phyloP scores from a whole-genome alignment of 2,888 invertebrate genomes.

The Criorhina ranunculi region DNA sequence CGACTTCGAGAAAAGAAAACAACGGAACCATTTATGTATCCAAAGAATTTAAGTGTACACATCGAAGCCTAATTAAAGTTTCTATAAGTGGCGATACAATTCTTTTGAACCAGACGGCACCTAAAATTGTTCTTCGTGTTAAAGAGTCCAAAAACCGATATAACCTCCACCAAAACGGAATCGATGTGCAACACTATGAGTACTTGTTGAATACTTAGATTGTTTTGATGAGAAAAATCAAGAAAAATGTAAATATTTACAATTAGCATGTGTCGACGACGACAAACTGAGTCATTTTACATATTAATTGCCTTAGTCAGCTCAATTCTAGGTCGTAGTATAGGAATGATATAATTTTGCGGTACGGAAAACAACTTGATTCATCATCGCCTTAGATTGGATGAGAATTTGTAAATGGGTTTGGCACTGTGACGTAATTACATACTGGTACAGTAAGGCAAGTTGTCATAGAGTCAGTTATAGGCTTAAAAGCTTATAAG shows the following conservation, averaged over 20 bases:
- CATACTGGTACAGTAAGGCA: conserved; percentile 10
- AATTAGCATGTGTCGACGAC: conserved; percentile 8
- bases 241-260: conserved; percentile 45
- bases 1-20: conserved; percentile 3
- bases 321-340: conserved; percentile 31
- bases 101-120: not conserved
- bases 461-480: conserved; percentile 7
- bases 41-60: not conserved
- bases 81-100: not conserved
- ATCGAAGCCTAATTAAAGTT: conserved; percentile 1
- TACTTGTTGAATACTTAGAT: conserved; percentile 10
- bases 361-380: conserved; percentile 38
- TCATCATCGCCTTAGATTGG: conserved; percentile 31
- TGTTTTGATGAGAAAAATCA: not conserved
- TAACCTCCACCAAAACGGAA: not conserved
- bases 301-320: conserved; percentile 27
- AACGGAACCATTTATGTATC: conserved; percentile 11
- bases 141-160: not conserved
- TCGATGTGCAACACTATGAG: not conserved
- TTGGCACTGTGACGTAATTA: conserved; percentile 56
- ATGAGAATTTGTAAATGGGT: conserved; percentile 40
- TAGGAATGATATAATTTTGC: conserved; percentile 59
- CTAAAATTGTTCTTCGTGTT: not conserved
- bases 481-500: not conserved
- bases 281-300: conserved; percentile 44